These are phyloP conservation scores for Poecilia wingei DNA, from an alignment of 2,797 vertebrate species.

Conservation along the genomic window DNA sequence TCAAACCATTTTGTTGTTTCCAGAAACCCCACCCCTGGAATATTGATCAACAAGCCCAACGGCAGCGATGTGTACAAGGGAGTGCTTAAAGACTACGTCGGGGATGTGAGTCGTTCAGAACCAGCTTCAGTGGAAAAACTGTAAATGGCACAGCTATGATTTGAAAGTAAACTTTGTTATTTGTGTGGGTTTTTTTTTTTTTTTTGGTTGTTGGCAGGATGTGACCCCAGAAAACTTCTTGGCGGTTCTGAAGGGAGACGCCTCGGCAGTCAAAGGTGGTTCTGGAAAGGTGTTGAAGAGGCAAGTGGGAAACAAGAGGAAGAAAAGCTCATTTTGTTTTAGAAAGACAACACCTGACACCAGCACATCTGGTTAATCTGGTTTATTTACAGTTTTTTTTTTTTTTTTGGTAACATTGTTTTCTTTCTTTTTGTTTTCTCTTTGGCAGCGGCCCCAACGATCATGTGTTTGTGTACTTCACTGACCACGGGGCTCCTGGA, in stretches of 20 bases:
- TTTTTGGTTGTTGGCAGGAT: slow-evolving; percentile 70
- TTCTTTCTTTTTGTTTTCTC: slow-evolving; percentile 16
- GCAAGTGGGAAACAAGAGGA: slow-evolving; percentile 65
- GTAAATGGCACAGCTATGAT: background rate
- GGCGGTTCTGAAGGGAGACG: slow-evolving; percentile 90
- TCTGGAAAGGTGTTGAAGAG: slow-evolving; percentile 95
- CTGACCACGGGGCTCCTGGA: slow-evolving; percentile 93
- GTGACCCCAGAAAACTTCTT: slow-evolving; percentile 94
- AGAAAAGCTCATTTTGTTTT: background rate
- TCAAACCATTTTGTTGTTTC: slow-evolving; percentile 8
- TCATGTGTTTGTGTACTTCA: slow-evolving; percentile 95
- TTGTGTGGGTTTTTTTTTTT: background rate
- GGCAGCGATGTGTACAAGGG: slow-evolving; percentile 92
- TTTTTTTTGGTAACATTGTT: background rate
- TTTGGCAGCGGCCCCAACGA: slow-evolving; percentile 90
- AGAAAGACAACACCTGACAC: background rate
- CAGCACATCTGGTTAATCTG: background rate
- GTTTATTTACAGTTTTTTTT: background rate
- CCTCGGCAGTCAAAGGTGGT: slow-evolving; percentile 83
- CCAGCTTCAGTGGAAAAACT: slow-evolving; percentile 1
- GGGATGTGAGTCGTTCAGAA: slow-evolving; percentile 78
- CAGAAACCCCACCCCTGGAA: slow-evolving; percentile 93
- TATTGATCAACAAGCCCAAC: slow-evolving; percentile 93
- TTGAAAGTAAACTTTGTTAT: background rate
- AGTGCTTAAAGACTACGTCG: slow-evolving; percentile 90